Evolutionary conservation across 2,888 invertebrate species (phyloP).

Genomic region (Eremobia ochroleuca): DNA sequence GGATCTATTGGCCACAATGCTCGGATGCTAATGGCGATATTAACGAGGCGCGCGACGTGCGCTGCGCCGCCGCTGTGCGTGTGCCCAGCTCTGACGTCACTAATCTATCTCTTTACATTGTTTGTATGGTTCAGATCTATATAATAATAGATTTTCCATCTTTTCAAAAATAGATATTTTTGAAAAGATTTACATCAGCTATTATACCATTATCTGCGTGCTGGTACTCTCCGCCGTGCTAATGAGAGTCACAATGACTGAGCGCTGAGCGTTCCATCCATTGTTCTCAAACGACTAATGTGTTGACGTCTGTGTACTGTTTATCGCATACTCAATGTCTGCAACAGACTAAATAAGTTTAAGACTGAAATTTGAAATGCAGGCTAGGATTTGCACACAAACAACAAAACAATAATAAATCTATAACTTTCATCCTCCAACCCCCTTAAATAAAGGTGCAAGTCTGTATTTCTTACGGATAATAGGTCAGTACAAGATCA

Average conservation of each 20-base stretch:
- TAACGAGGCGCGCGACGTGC: slow-evolving; percentile 32
- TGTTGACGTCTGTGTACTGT: background rate
- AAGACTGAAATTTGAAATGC: too few relatives aligned
- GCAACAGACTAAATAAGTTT: background rate
- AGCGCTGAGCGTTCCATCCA: background rate
- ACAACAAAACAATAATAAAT: too few relatives aligned
- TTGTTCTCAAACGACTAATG: slow-evolving; percentile 16
- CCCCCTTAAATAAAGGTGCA: too few relatives aligned
- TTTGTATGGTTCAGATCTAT: background rate
- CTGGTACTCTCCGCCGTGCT: slow-evolving; percentile 19
- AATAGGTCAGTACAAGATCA: too few relatives aligned
- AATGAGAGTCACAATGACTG: slow-evolving; percentile 5
- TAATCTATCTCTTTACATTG: background rate
- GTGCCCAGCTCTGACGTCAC: background rate
- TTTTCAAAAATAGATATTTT: background rate
- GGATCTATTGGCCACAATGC: slow-evolving; percentile 55
- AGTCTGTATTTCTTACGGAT: too few relatives aligned
- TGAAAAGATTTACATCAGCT: slow-evolving; percentile 5
- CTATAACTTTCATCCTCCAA: too few relatives aligned
- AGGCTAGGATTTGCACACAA: too few relatives aligned
- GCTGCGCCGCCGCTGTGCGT: slow-evolving; percentile 19
- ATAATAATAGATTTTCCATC: background rate
- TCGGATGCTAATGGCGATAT: slow-evolving; percentile 48
- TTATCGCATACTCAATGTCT: background rate
- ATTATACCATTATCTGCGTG: background rate